Conservation (phyloP, 2,888 invertebrate genomes). For the Ariolimax columbianus region DNA sequence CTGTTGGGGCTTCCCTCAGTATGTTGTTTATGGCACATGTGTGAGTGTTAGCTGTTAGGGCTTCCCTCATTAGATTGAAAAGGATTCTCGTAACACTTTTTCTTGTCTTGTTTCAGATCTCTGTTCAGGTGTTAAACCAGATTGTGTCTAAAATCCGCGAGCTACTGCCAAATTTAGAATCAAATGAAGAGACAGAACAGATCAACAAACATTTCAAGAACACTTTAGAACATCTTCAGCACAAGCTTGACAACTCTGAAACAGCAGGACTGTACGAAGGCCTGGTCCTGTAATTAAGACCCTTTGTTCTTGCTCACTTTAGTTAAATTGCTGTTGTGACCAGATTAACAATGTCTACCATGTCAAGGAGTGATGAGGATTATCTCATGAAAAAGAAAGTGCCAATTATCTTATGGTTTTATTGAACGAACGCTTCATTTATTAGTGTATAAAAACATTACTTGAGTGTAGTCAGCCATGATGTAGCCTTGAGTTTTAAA, state of each 20-base stretch:
- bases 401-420: not conserved
- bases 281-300: slow-evolving; percentile 61
- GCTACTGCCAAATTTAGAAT: slow-evolving; percentile 94
- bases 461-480: not conserved
- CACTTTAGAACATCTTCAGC: slow-evolving; percentile 76
- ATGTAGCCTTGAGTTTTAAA: not conserved
- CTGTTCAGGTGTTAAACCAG: slow-evolving; percentile 84
- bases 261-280: slow-evolving; percentile 71
- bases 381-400: not conserved
- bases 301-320: too few species aligned
- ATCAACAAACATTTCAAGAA: slow-evolving; percentile 94
- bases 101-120: slow-evolving; percentile 81
- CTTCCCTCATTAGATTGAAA: too few species aligned
- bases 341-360: not conserved
- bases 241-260: slow-evolving; percentile 67
- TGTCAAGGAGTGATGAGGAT: not conserved
- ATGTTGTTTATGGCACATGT: too few species aligned
- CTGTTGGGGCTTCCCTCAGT: too few species aligned
- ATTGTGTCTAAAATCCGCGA: slow-evolving; percentile 95
- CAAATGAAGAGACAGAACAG: slow-evolving; percentile 96
- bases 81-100: too few species aligned
- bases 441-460: not conserved
- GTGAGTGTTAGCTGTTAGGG: too few species aligned
- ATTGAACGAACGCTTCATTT: not conserved
- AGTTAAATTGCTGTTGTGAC: not conserved